Percentiles rank a stretch among this genome's conserved stretches.
phyloP scores from a whole-genome alignment of 2,888 invertebrate genomes.

The Lysandra coridon region DNA sequence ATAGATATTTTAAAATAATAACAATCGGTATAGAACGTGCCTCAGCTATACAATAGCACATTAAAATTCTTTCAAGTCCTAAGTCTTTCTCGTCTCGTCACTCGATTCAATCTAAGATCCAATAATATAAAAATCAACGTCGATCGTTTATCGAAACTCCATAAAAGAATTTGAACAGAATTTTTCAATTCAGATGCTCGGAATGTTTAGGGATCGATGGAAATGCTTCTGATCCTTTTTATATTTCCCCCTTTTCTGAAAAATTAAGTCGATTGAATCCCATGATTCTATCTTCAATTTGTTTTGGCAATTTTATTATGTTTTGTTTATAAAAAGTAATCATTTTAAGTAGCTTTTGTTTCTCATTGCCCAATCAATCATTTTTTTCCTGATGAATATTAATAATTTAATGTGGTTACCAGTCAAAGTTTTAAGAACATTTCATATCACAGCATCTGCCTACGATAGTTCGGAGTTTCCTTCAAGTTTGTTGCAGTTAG shows the following conservation, averaged over 20 bases:
- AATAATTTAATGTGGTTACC: background rate
- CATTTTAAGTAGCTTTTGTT: background rate
- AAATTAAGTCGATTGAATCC: constrained; percentile 19
- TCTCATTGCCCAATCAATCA: too few species aligned
- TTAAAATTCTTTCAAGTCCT: background rate
- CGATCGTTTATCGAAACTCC: constrained; percentile 20
- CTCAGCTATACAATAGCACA: background rate
- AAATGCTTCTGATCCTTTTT: constrained; percentile 27
- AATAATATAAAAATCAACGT: constrained; percentile 19
- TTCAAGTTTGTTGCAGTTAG: constrained; percentile 6
- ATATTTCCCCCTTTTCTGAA: constrained; percentile 5
- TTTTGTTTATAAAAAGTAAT: background rate
- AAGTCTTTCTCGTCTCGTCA: background rate
- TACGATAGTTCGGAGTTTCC: background rate
- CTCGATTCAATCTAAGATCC: background rate
- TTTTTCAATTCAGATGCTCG: constrained; percentile 24
- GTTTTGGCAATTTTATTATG: background rate
- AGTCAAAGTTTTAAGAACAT: background rate
- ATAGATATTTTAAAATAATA: background rate
- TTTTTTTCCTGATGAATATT: too few species aligned
- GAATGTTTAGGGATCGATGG: constrained; percentile 26
- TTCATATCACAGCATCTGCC: background rate
- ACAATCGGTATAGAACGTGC: background rate
- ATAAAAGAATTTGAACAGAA: constrained; percentile 27
- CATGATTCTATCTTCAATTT: constrained; percentile 17